These are phyloP conservation scores for Drosophila niveifrons DNA, from an alignment of 2,888 invertebrate genomes.

Conservation along the genomic window DNA sequence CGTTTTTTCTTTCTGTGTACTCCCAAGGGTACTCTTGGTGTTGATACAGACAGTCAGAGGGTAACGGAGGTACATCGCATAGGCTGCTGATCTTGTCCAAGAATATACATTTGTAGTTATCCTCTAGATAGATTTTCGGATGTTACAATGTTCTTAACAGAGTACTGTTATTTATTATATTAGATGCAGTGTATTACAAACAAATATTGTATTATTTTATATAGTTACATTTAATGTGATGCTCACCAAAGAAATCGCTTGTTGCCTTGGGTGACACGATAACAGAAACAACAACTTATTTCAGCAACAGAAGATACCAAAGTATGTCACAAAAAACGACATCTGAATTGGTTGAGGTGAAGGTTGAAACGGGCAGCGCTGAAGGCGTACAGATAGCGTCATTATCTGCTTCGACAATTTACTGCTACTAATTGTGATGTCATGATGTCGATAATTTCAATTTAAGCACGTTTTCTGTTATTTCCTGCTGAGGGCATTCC, in stretches of 20 bases:
- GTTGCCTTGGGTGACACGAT: conserved; percentile 52
- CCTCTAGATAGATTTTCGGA: too few species aligned
- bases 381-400: neutral
- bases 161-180: too few species aligned
- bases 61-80: too few species aligned
- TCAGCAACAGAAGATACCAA: conserved; percentile 24
- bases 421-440: conserved; percentile 77
- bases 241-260: neutral
- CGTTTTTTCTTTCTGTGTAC: too few species aligned
- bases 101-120: too few species aligned
- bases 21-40: too few species aligned
- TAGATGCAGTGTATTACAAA: too few species aligned
- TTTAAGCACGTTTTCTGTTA: conserved; percentile 62
- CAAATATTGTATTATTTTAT: too few species aligned
- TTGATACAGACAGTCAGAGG: too few species aligned
- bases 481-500: conserved; percentile 44
- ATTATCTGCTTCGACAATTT: conserved; percentile 70
- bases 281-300: conserved; percentile 43
- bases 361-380: conserved; percentile 2
- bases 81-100: too few species aligned
- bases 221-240: too few species aligned
- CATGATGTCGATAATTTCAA: conserved; percentile 78
- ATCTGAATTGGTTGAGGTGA: conserved; percentile 30
- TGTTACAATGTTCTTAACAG: too few species aligned
- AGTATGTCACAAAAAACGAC: conserved; percentile 32